Base-by-base conservation (phyloP, 1,140 invertebrate genomes). In the Eufriesea mexicana region DNA sequence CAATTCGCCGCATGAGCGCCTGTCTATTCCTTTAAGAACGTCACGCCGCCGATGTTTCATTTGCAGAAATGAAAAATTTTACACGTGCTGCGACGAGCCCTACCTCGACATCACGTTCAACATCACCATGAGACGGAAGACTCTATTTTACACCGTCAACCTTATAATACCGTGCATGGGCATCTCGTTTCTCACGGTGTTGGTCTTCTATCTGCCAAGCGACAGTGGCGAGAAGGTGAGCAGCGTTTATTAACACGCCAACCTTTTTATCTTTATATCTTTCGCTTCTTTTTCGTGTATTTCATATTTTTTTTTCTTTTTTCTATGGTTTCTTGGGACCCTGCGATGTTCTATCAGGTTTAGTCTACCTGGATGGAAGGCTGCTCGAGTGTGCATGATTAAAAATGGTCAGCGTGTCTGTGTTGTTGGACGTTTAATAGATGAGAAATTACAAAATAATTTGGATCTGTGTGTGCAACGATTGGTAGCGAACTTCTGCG, bases 91-190 rank as follows among this genome's bases (percentile, higher is more conserved):
- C 94, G 97, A 98, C 93, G 98, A 98, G 94, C 98, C 98, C 54
- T 99, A 98, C 94, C 95, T 99, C 92, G 99, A 99, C 95, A 99
- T 99, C 91, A 99, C 98, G 57, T 99, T 99, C 95, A 99, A 99
- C 95, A 99, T 99, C 84, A 99, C 99, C 47, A 98, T 99, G 96
- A 95, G 99, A 89, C 95, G 99, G 84, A 99, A 99, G 94, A 99
- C 98, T 47, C 95, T 99, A 57, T 99, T 99, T 95, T 99, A 99
- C 95, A 99, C 98, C 5, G 98, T 99, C 84, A 99, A 99, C 95
- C 96, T 99, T 90, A 99, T 99, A 93, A 98, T 99, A 92, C 98
- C 98, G 25, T 99, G 98, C 93, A 99, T 99, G 96, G 98, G 98
- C 64, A 99, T 99, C 92, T 99, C 99, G 55, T 99, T 99, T 95